These are phyloP conservation scores for Cygnus olor DNA, from an alignment of 2,797 vertebrate genomes.

Conservation along the genomic window DNA sequence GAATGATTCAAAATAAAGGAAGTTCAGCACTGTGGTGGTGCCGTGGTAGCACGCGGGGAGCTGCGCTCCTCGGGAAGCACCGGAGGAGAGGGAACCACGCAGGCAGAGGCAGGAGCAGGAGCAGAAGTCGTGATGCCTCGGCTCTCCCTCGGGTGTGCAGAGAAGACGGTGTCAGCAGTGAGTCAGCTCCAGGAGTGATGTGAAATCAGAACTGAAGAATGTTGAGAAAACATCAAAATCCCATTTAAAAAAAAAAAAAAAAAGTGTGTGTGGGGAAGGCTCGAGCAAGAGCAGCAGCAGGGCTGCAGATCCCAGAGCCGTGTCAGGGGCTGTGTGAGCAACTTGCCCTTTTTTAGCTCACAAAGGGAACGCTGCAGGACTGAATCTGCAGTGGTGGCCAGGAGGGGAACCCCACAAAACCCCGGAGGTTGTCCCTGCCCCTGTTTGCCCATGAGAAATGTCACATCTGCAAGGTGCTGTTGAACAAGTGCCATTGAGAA, in stretches of 20 bases:
- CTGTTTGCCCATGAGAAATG: no score
- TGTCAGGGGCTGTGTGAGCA: not conserved
- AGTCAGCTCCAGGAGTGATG: constrained; percentile 11
- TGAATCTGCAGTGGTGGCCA: no score
- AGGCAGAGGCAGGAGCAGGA: not conserved
- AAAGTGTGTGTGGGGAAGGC: not conserved
- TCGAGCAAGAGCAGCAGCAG: not conserved
- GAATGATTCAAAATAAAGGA: not conserved
- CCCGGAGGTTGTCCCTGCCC: no score
- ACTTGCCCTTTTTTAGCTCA: not conserved
- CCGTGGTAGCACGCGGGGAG: accelerated
- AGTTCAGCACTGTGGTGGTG: no score
- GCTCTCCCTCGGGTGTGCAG: not conserved
- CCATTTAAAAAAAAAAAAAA: not conserved
- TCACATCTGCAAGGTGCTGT: no score
- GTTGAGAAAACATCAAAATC: constrained; percentile 52
- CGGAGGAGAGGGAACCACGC: not conserved
- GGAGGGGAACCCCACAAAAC: no score
- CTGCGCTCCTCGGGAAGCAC: not conserved
- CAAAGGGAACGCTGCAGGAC: no score
- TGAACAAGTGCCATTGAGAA: no score
- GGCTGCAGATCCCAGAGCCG: not conserved
- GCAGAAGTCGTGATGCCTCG: not conserved
- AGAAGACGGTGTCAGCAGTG: constrained; percentile 51
- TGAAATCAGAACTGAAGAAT: constrained; percentile 40